Conservation (phyloP, 2,113 vertebrate species). For the Gracilinanus agilis region DNA sequence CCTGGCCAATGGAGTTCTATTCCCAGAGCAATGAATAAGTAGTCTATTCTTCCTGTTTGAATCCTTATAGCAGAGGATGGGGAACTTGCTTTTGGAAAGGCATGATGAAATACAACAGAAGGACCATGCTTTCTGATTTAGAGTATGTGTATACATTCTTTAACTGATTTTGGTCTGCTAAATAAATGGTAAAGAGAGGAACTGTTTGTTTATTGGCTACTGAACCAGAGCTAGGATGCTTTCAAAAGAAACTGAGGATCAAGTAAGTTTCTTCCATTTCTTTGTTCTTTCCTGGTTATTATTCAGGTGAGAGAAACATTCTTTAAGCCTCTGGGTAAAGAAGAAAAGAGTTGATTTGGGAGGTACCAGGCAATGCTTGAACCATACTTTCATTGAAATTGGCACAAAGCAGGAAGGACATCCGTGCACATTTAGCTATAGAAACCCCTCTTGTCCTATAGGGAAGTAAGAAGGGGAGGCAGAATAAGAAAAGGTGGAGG, state of each 20-base stretch:
- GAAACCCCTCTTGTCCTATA: too few species aligned
- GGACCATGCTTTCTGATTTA: neutral
- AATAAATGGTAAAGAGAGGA: neutral
- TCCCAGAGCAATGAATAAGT: neutral
- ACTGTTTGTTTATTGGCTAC: neutral
- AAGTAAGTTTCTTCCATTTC: neutral
- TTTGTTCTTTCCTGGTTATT: neutral
- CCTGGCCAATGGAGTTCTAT: neutral
- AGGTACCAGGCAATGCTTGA: too few species aligned
- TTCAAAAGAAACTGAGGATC: neutral
- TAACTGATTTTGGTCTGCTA: neutral
- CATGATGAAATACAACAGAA: neutral
- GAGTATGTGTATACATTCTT: neutral
- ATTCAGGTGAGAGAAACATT: neutral
- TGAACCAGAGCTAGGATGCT: neutral
- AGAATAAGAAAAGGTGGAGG: too few species aligned
- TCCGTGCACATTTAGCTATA: too few species aligned
- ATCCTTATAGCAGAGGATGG: neutral
- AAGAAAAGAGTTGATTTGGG: neutral
- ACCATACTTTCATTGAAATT: too few species aligned
- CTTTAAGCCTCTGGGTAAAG: neutral
- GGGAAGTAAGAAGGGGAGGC: too few species aligned
- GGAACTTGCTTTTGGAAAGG: neutral
- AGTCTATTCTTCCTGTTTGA: neutral
- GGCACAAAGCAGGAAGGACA: too few species aligned